These are phyloP conservation scores for Aegotheles bennettii DNA, from an alignment of 2,113 vertebrate genomes.

Conservation along the genomic window DNA sequence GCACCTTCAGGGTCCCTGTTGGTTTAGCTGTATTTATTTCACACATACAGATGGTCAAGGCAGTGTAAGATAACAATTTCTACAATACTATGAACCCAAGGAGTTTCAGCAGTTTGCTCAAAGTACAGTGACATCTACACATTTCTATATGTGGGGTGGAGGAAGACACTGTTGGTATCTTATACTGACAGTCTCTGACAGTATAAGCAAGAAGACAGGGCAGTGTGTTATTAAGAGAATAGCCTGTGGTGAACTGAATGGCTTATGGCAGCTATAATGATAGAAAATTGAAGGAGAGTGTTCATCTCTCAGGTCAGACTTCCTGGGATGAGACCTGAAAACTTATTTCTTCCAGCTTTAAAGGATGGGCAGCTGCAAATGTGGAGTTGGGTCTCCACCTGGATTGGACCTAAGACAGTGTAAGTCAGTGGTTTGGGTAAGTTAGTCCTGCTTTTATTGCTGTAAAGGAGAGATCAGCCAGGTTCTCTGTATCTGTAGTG, in stretches of 20 bases:
- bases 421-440: background rate
- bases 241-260: background rate
- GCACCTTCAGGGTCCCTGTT: background rate
- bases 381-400: background rate
- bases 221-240: background rate
- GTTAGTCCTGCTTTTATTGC: background rate
- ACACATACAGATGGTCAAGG: background rate
- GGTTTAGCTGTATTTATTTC: background rate
- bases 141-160: rapidly evolving
- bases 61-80: background rate
- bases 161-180: background rate
- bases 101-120: background rate
- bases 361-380: background rate
- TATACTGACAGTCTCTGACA: background rate
- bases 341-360: background rate
- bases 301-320: background rate
- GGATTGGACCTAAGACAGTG: background rate
- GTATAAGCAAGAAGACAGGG: background rate
- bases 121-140: background rate
- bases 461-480: background rate
- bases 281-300: background rate
- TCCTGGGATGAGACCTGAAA: background rate
- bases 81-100: background rate
- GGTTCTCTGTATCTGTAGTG: background rate
- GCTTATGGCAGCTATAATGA: background rate